Conservation (phyloP, 2,888 invertebrate genomes). For the Acanthosepion lycidas region DNA sequence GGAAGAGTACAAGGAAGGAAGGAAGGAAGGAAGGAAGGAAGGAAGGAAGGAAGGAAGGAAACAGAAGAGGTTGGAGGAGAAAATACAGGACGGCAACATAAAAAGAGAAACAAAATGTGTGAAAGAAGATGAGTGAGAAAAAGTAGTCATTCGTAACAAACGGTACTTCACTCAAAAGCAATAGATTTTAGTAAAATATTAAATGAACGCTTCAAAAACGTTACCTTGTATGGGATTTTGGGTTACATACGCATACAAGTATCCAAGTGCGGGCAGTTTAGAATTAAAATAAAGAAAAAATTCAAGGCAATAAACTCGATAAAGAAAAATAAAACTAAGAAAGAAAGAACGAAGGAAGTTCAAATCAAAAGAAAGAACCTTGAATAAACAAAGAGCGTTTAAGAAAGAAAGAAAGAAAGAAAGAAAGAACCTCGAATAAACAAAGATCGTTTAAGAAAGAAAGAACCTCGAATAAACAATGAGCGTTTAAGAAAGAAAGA, state of each 20-base stretch:
- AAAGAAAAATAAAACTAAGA: background rate
- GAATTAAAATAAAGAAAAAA: background rate
- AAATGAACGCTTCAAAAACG: no score
- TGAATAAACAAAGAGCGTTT: background rate
- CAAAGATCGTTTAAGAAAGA: no score
- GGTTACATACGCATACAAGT: no score
- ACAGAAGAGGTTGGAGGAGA: background rate
- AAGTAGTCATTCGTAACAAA: no score
- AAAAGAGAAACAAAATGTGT: background rate
- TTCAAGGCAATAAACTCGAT: background rate
- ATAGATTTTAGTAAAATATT: no score
- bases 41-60: background rate
- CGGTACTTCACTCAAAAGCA: no score
- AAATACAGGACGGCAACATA: background rate
- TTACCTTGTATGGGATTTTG: no score
- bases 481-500: no score
- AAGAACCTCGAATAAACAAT: no score
- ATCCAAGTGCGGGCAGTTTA: no score
- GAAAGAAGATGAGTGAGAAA: no score
- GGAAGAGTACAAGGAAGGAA: background rate
- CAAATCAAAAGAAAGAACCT: background rate
- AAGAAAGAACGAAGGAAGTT: background rate
- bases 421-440: background rate
- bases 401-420: background rate
- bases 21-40: background rate